These are phyloP conservation scores for Nasua narica DNA, from an alignment of 2,797 vertebrate genomes.

Conservation along the genomic window DNA sequence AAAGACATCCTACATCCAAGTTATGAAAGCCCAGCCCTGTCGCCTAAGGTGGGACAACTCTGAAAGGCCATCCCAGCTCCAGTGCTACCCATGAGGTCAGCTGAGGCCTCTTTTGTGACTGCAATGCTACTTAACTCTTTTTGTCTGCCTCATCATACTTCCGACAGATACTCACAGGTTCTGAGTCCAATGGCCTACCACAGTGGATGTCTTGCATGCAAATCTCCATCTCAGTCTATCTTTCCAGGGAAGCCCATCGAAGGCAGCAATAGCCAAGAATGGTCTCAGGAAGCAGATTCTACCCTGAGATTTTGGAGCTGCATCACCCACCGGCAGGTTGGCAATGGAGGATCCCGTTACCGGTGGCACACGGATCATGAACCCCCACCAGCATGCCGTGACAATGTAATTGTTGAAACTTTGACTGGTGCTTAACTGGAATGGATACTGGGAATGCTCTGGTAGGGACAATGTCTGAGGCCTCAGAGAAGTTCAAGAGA, in stretches of 20 bases:
- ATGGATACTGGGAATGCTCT: neutral
- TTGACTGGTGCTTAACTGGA: neutral
- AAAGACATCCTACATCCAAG: neutral
- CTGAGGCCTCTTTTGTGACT: neutral
- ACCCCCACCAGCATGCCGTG: neutral
- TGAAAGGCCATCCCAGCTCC: neutral
- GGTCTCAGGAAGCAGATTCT: neutral
- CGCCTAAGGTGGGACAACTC: neutral
- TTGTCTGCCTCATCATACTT: neutral
- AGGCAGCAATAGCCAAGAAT: neutral
- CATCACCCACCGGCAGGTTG: neutral
- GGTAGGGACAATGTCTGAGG: neutral
- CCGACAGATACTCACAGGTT: neutral
- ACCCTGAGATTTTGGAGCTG: neutral
- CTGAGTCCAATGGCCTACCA: neutral
- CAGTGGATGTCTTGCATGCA: neutral
- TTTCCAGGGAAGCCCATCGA: neutral
- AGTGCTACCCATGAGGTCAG: neutral
- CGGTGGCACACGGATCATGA: neutral
- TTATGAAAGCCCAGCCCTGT: neutral
- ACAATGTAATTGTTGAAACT: neutral
- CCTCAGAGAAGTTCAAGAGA: neutral
- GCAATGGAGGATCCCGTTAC: neutral
- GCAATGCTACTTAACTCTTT: neutral
- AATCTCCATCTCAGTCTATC: neutral